Conservation (phyloP, 2,113 vertebrate species). For the Scortum barcoo region DNA sequence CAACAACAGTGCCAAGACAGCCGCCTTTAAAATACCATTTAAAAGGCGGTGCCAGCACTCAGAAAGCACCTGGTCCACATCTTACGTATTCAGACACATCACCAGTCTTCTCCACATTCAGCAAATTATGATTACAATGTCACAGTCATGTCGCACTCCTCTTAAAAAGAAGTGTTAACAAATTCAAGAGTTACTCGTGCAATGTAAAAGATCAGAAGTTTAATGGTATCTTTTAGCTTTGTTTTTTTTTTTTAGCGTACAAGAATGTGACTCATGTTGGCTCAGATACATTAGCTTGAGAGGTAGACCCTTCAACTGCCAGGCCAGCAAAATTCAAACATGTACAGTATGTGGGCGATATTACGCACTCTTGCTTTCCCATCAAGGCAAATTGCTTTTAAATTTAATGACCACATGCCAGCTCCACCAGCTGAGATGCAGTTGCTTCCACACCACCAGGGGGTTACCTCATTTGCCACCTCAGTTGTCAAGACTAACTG, state of each 20-base stretch:
- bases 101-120: neutral
- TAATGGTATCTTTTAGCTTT: neutral
- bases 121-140: neutral
- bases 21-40: neutral
- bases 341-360: neutral
- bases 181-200: neutral
- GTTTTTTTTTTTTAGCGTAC: neutral
- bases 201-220: neutral
- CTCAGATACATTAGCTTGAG: neutral
- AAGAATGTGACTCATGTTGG: neutral
- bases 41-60: neutral
- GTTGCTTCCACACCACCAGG: neutral
- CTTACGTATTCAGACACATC: neutral
- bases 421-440: conserved; percentile 6
- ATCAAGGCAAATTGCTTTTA: neutral
- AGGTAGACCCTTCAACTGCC: neutral
- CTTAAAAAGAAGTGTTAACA: neutral
- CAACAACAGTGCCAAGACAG: neutral
- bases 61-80: neutral
- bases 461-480: conserved; percentile 10
- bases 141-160: neutral
- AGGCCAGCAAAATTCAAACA: neutral
- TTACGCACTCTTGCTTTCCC: neutral
- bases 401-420: neutral
- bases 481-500: neutral